These are phyloP conservation scores for Cochlearius cochlearius DNA, from an alignment of 2,113 vertebrate species.

Conservation along the genomic window DNA sequence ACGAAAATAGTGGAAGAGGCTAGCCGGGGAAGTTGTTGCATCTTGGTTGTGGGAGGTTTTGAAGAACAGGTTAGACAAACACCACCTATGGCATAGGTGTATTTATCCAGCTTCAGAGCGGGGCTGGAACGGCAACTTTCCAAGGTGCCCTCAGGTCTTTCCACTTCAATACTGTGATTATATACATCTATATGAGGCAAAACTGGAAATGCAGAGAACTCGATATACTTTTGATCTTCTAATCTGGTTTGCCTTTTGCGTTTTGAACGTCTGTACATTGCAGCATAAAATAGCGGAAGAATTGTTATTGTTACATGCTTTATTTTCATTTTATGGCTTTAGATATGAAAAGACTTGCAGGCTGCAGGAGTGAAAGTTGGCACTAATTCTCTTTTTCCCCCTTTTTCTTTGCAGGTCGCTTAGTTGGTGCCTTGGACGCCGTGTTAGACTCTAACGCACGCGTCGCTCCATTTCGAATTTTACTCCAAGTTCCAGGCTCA, in stretches of 20 bases:
- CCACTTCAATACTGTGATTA: neutral
- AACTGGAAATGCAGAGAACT: neutral
- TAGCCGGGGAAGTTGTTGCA: neutral
- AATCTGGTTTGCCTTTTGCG: neutral
- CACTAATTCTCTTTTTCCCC: neutral
- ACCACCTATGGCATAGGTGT: neutral
- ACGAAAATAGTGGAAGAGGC: neutral
- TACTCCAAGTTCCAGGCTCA: conserved; percentile 92
- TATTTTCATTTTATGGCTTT: neutral
- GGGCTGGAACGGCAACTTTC: neutral
- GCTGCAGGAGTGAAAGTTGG: neutral
- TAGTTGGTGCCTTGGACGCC: conserved; percentile 93
- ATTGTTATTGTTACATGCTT: fast-evolving
- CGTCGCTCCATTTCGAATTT: conserved; percentile 89
- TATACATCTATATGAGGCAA: neutral
- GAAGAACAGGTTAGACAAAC: conserved; percentile 37
- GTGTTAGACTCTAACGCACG: conserved; percentile 93
- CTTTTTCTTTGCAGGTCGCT: conserved; percentile 77
- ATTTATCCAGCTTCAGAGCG: neutral
- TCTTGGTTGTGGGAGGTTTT: neutral
- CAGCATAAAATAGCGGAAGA: neutral
- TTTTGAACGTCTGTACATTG: neutral
- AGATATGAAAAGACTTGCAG: neutral
- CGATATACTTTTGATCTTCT: neutral
- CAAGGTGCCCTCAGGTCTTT: neutral